These are phyloP conservation scores for Anarsia innoxiella DNA, from an alignment of 2,888 invertebrate genomes.

Conservation along the genomic window DNA sequence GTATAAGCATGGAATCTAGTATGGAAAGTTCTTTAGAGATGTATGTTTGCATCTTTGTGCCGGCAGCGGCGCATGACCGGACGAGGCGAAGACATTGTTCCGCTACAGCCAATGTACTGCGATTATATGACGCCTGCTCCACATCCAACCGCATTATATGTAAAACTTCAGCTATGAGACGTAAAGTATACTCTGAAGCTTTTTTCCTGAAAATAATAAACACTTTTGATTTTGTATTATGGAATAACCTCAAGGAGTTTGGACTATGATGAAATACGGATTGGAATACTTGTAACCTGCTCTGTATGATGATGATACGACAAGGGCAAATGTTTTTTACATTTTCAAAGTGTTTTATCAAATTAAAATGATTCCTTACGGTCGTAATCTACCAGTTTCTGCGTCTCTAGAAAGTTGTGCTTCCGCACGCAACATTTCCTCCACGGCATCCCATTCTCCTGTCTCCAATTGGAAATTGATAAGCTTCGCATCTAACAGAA, in stretches of 20 bases:
- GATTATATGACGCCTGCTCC: slow-evolving; percentile 63
- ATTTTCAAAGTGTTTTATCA: not conserved
- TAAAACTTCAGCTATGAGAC: slow-evolving; percentile 67
- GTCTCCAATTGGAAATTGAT: slow-evolving; percentile 68
- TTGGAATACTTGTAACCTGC: not conserved
- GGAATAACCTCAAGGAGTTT: slow-evolving; percentile 4
- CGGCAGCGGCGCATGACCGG: slow-evolving; percentile 70
- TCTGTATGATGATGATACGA: not conserved
- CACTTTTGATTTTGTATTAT: not conserved
- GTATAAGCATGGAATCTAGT: slow-evolving; percentile 62
- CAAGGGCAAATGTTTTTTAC: too few relatives aligned
- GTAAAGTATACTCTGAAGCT: slow-evolving; percentile 67
- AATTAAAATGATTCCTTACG: slow-evolving; percentile 40
- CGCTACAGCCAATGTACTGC: slow-evolving; percentile 66
- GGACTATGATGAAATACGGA: too few relatives aligned
- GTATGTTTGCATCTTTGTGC: slow-evolving; percentile 70
- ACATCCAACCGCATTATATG: slow-evolving; percentile 69
- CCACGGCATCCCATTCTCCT: slow-evolving; percentile 71
- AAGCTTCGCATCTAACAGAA: slow-evolving; percentile 65
- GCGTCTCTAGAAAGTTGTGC: slow-evolving; percentile 67
- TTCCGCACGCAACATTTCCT: slow-evolving; percentile 69
- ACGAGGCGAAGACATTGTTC: slow-evolving; percentile 70
- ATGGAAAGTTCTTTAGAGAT: slow-evolving; percentile 69
- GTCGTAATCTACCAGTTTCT: slow-evolving; percentile 65
- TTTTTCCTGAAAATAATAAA: slow-evolving; percentile 55